A percentile compares a stretch with the other conserved stretches of the same genome.
Conservation (phyloP, 2,797 vertebrate species). For the Gobionotothen gibberifrons region DNA sequence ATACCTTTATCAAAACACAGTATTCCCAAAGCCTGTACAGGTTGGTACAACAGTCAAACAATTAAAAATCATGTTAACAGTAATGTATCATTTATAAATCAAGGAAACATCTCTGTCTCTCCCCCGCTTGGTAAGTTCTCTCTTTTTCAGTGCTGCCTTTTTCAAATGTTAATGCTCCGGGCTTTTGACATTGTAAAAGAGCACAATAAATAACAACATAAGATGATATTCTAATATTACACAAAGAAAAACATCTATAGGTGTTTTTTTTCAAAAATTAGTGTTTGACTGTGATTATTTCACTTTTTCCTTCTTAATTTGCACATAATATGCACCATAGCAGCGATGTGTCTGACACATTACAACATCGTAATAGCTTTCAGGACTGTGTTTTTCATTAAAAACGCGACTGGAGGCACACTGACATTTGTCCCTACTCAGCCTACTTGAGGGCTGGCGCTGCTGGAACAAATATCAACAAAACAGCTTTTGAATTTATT, state of each 20-base stretch:
- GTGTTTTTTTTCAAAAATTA: slow-evolving; percentile 11
- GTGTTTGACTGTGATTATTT: slow-evolving; percentile 6
- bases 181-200: slow-evolving; percentile 47
- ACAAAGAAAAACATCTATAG: slow-evolving; percentile 38
- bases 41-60: no score
- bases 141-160: slow-evolving; percentile 11
- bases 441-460: slow-evolving; percentile 19
- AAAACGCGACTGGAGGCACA: slow-evolving; percentile 36
- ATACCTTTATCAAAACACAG: no score
- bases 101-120: not conserved
- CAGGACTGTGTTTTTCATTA: slow-evolving; percentile 53
- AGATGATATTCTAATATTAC: slow-evolving; percentile 49
- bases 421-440: slow-evolving; percentile 41
- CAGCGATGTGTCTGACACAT: slow-evolving; percentile 29
- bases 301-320: slow-evolving; percentile 29
- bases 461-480: slow-evolving; percentile 53
- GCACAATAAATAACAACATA: slow-evolving; percentile 47
- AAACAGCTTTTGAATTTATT: slow-evolving; percentile 54
- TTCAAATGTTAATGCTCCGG: slow-evolving; percentile 27
- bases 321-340: slow-evolving; percentile 15
- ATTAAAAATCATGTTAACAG: no score
- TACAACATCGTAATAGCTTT: slow-evolving; percentile 33
- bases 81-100: no score
- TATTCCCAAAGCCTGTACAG: no score
- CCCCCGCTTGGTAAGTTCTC: not conserved